Conservation (phyloP, 2,888 invertebrate species). For the Drosophila borborema region DNA sequence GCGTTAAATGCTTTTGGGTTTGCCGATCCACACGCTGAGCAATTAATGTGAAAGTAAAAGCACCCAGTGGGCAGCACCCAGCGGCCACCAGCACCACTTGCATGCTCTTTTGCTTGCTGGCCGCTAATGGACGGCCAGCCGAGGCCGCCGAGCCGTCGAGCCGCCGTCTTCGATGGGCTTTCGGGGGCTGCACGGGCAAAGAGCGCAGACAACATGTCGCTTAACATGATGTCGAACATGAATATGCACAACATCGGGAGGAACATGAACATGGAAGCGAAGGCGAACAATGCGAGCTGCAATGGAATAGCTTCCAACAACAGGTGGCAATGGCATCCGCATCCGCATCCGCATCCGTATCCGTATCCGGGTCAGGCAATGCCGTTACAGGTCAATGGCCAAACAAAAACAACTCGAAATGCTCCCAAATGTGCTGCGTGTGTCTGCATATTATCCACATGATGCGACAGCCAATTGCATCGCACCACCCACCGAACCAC, state of each 20-base stretch:
- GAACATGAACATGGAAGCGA: constrained; percentile 12
- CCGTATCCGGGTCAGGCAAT: constrained; percentile 58
- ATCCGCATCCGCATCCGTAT: constrained; percentile 33
- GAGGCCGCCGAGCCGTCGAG: constrained; percentile 20
- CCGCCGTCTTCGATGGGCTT: constrained; percentile 41
- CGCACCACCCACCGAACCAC: not conserved
- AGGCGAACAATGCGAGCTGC: constrained; percentile 4
- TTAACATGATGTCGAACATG: constrained; percentile 75
- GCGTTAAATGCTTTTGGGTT: constrained; percentile 63
- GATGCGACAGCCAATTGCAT: constrained; percentile 23
- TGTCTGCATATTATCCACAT: constrained; percentile 60
- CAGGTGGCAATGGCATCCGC: constrained; percentile 64
- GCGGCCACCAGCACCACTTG: not conserved
- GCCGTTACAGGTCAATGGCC: constrained; percentile 44
- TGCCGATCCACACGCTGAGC: constrained; percentile 24
- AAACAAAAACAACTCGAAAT: constrained; percentile 56
- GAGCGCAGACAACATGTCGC: constrained; percentile 67
- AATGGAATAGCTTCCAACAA: constrained; percentile 34
- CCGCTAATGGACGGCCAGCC: constrained; percentile 45
- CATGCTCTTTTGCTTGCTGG: not conserved
- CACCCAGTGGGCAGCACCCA: constrained; percentile 9
- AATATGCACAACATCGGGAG: constrained; percentile 47
- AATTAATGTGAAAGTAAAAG: constrained; percentile 68
- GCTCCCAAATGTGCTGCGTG: constrained; percentile 74
- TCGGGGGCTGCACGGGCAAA: constrained; percentile 17